A percentile compares a stretch with the other conserved stretches of the same genome.
phyloP scores from a whole-genome alignment of 2,113 vertebrate genomes.

The Chrysochloris asiatica region DNA sequence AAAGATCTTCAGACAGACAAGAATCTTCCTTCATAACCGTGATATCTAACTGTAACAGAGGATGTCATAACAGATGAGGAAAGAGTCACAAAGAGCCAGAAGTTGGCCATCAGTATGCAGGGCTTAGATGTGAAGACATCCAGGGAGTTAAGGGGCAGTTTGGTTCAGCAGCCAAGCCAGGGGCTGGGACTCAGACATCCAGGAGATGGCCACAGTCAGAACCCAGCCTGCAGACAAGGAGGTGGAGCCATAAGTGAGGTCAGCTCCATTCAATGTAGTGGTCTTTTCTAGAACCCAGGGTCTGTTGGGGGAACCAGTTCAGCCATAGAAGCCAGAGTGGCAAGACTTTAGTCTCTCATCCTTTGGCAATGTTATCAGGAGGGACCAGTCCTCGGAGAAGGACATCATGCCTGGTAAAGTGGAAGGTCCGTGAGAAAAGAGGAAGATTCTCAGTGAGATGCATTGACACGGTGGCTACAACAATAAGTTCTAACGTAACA shows the following conservation, averaged over 20 bases:
- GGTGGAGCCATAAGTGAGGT: too few relatives aligned
- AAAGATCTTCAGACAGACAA: neutral
- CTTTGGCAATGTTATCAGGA: too few relatives aligned
- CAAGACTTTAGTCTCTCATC: too few relatives aligned
- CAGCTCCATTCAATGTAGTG: too few relatives aligned
- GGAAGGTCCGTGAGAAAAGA: too few relatives aligned
- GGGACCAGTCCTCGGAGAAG: too few relatives aligned
- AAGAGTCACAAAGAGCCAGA: slow-evolving; percentile 13
- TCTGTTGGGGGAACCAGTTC: neutral
- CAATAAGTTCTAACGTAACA: too few relatives aligned
- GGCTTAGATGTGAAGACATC: neutral
- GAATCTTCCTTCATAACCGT: neutral
- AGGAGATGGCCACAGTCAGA: neutral
- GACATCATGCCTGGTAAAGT: too few relatives aligned
- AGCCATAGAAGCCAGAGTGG: too few relatives aligned
- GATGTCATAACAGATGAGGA: neutral
- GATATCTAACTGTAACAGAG: neutral
- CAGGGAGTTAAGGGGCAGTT: neutral
- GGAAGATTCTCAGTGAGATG: too few relatives aligned
- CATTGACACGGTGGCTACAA: too few relatives aligned
- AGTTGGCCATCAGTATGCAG: neutral
- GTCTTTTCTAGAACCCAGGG: neutral
- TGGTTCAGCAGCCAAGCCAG: neutral
- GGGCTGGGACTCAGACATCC: neutral
- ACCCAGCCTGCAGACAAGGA: neutral